Conservation (phyloP, 1,140 invertebrate species). For the Hypsibius dujardini region DNA sequence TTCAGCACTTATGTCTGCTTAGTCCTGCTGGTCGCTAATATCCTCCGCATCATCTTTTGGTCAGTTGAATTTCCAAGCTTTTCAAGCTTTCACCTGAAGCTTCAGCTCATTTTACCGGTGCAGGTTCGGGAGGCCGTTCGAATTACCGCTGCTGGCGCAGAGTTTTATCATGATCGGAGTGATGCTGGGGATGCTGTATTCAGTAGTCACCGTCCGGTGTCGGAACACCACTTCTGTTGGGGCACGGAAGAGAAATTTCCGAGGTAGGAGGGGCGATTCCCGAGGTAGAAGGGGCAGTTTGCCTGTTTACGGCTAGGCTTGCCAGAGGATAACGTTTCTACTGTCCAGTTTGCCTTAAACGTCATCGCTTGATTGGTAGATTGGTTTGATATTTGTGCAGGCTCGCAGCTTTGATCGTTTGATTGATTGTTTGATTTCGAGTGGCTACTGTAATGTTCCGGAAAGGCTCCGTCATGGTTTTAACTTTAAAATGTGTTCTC, state of each 20-base stretch:
- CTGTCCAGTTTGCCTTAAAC: too few species aligned
- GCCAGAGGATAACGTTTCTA: too few species aligned
- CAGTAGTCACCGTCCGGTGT: constrained; percentile 71
- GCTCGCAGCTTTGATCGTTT: too few species aligned
- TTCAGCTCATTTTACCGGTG: constrained; percentile 22
- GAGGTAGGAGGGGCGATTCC: background rate
- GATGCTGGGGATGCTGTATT: constrained; percentile 85
- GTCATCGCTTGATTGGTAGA: too few species aligned
- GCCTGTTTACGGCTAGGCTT: too few species aligned
- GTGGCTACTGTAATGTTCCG: too few species aligned
- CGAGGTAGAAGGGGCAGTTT: too few species aligned
- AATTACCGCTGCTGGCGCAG: constrained; percentile 79
- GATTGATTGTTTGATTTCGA: too few species aligned
- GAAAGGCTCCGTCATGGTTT: too few species aligned
- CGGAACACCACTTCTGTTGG: constrained; percentile 38
- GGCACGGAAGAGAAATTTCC: background rate
- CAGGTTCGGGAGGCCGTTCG: constrained; percentile 94
- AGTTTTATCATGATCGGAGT: constrained; percentile 90
- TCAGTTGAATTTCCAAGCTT: constrained; percentile 36
- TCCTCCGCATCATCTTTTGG: constrained; percentile 92
- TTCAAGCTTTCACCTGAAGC: constrained; percentile 22
- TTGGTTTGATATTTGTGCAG: too few species aligned
- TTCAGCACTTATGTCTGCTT: constrained; percentile 93
- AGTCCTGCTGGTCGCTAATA: constrained; percentile 80
- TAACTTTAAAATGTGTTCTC: background rate